Conservation (phyloP, 2,113 vertebrate genomes). For the Platichthys flesus region DNA sequence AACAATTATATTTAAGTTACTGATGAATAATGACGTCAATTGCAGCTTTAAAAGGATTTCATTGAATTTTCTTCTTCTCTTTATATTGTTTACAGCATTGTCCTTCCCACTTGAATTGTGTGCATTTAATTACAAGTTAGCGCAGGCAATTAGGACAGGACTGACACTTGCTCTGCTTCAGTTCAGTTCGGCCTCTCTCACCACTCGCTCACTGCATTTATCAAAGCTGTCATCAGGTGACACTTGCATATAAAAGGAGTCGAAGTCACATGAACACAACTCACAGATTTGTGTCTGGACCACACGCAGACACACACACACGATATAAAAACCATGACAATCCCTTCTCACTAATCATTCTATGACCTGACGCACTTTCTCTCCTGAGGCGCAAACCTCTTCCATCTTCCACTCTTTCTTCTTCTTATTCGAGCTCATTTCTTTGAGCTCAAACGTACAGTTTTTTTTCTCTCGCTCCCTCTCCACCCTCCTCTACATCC, state of each 20-base stretch:
- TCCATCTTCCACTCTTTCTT: conserved; percentile 30
- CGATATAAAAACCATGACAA: conserved; percentile 13
- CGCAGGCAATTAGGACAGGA: no score
- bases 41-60: no score
- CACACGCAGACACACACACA: not conserved
- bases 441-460: conserved; percentile 5
- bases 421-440: conserved; percentile 39
- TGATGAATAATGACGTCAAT: no score
- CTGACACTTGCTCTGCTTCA: no score
- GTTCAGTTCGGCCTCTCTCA: not conserved
- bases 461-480: not conserved
- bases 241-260: not conserved
- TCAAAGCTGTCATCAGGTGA: not conserved
- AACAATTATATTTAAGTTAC: no score
- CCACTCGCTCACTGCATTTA: not conserved
- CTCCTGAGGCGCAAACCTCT: conserved; percentile 14
- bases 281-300: conserved; percentile 1
- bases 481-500: conserved; percentile 7
- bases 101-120: no score
- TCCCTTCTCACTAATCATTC: conserved; percentile 32
- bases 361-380: conserved; percentile 18
- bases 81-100: no score
- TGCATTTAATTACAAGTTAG: no score
- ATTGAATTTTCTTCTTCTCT: no score
- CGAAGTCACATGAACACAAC: conserved; percentile 22